Conservation (phyloP, 2,113 vertebrate genomes). For the Mirza zaza region DNA sequence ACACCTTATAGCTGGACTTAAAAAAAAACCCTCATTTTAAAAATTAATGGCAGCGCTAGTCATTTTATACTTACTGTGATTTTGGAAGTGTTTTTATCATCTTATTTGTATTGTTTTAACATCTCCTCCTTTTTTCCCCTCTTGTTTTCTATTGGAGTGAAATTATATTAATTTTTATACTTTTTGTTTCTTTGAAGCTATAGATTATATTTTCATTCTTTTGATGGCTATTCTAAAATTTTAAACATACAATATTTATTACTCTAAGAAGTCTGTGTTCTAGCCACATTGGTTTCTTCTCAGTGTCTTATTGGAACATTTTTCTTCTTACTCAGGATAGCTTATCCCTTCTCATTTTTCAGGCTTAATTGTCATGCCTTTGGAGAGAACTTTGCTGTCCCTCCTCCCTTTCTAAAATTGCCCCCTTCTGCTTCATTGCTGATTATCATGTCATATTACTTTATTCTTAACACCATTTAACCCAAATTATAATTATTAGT, state of each 20-base stretch:
- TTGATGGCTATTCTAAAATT: constrained; percentile 6
- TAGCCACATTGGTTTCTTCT: background rate
- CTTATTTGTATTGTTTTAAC: background rate
- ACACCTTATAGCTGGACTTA: background rate
- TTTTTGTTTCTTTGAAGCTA: background rate
- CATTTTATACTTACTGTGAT: background rate
- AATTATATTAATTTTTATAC: constrained; percentile 27
- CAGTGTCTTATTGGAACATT: background rate
- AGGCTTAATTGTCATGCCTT: background rate
- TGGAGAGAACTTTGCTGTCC: background rate
- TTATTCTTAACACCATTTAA: background rate
- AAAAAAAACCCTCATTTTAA: background rate
- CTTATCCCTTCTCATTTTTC: background rate
- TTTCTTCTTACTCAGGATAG: background rate
- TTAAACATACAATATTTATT: background rate
- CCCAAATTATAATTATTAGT: background rate
- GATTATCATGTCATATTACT: background rate
- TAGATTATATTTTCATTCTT: constrained; percentile 1
- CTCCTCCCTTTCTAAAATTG: background rate
- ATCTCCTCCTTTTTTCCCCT: background rate
- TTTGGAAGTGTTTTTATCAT: background rate
- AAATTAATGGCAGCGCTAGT: background rate
- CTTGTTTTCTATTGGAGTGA: background rate
- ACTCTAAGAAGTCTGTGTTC: background rate
- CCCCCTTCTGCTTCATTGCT: background rate